Percentiles rank a stretch among this genome's conserved stretches.
These are phyloP conservation scores for Nymphicus hollandicus DNA, from an alignment of 2,113 vertebrate genomes.

Conservation along the genomic window DNA sequence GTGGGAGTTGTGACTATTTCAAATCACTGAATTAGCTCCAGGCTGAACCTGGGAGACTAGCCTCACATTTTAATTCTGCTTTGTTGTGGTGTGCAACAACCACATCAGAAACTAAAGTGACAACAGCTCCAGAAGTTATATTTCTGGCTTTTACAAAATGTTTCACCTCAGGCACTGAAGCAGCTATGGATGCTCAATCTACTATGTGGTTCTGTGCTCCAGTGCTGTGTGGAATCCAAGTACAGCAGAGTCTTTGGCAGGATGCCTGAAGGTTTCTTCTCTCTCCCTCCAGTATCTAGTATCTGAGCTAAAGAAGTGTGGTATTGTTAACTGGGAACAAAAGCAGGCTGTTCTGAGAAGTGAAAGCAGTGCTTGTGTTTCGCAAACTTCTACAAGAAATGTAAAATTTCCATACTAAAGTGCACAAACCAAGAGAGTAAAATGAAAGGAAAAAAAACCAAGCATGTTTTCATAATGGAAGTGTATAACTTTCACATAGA, in stretches of 20 bases:
- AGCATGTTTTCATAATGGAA: background rate
- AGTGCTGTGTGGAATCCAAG: background rate
- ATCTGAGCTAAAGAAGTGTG: background rate
- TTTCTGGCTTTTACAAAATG: background rate
- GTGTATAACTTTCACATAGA: background rate
- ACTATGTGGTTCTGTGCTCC: background rate
- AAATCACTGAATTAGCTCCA: background rate
- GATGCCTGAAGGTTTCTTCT: background rate
- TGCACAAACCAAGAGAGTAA: background rate
- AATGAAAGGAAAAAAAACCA: background rate
- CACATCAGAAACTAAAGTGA: background rate
- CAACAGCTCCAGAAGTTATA: background rate
- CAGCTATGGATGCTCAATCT: background rate
- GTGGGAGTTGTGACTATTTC: background rate
- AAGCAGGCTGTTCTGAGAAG: background rate
- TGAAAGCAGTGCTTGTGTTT: background rate
- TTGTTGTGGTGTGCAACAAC: background rate
- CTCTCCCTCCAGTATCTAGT: background rate
- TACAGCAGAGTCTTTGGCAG: background rate
- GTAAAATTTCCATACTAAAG: background rate
- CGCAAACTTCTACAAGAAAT: background rate
- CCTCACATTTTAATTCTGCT: background rate
- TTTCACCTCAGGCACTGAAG: background rate
- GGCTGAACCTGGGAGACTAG: background rate
- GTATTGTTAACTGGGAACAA: background rate